Base-by-base conservation (phyloP, 2,113 vertebrate genomes). In the Trematomus loennbergii region DNA sequence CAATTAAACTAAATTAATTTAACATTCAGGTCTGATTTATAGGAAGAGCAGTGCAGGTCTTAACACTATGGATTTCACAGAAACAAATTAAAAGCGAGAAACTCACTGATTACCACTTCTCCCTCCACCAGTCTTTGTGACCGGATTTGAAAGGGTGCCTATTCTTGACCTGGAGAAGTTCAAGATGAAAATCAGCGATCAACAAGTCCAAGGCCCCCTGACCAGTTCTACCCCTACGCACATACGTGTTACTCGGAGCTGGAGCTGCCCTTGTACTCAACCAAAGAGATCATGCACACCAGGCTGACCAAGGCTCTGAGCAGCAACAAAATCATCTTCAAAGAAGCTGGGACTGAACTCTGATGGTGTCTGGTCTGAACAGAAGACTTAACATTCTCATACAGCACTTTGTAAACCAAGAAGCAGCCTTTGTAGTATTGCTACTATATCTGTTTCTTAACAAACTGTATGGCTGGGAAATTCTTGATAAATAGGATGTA, bases 91-190 rank as follows among this genome's bases (percentile, higher is more conserved):
- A 29, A 25, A 65, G 2, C 0, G 8, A 5, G 5, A 20, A n/a
- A 40, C 40, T 67, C 0, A 33, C 20, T 29, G 3, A 58, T 53
- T 0, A 45, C 2, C 12, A 16, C 13, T 25, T 53, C 58, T 55
- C 29, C 55, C 36, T 69, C n/a, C 3, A 15, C 15, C 18, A 96
- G 95, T 91, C 65, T 96, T 96, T 82, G 73, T 96, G 72, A 92
- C 87, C 61, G 95, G 95, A 61, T 94, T 75, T 62, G 87, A 94
- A 33, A 93, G 91, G 59, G 71, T 93, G n/a, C 89, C 93, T 9
- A 54, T 93, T 20, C 64, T 78, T 55, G 78, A 82, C 3, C 55
- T 93, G 81, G 69, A 70, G 7, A 61, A 67, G 17, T 68, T 94
- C 58, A 67, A 52, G 49, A 93, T 96, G 89, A 89, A 1, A 5